Conservation (phyloP, 2,113 vertebrate species). For the Cercopithecus mona region DNA sequence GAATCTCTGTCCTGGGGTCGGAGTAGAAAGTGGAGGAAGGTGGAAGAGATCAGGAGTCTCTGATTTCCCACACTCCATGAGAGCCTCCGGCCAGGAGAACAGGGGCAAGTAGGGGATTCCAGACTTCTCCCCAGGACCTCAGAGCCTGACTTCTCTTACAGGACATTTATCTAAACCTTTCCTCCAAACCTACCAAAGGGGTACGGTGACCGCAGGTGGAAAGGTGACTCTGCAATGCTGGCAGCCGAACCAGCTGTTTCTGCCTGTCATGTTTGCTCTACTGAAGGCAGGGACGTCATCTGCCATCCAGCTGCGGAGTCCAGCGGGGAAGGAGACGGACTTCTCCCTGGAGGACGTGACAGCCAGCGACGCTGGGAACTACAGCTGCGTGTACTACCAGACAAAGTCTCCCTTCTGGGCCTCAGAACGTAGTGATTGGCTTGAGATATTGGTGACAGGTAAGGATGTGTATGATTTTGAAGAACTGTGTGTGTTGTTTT, state of each 20-base stretch:
- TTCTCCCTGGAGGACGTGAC: background rate
- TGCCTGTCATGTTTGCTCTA: rapidly evolving
- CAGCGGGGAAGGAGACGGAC: rapidly evolving
- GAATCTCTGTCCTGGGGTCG: no score
- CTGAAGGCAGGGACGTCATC: background rate
- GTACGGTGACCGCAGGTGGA: background rate
- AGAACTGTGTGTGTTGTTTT: background rate
- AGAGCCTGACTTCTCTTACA: background rate
- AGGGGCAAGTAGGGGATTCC: background rate
- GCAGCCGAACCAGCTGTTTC: rapidly evolving
- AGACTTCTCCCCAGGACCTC: background rate
- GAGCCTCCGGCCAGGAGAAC: no score
- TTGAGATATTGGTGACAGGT: constrained; percentile 9
- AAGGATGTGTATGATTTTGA: background rate
- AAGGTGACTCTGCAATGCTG: background rate
- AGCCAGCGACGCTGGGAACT: background rate
- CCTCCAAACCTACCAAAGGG: background rate
- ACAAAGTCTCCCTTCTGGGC: background rate
- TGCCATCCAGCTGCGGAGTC: rapidly evolving
- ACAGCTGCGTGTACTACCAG: constrained; percentile 33
- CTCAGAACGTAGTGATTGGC: background rate
- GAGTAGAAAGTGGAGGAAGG: background rate
- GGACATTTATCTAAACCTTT: background rate
- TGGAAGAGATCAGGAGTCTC: no score
- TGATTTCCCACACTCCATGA: background rate